Base-by-base conservation (phyloP, 2,113 vertebrate genomes). In the Colistium nudipinnis region DNA sequence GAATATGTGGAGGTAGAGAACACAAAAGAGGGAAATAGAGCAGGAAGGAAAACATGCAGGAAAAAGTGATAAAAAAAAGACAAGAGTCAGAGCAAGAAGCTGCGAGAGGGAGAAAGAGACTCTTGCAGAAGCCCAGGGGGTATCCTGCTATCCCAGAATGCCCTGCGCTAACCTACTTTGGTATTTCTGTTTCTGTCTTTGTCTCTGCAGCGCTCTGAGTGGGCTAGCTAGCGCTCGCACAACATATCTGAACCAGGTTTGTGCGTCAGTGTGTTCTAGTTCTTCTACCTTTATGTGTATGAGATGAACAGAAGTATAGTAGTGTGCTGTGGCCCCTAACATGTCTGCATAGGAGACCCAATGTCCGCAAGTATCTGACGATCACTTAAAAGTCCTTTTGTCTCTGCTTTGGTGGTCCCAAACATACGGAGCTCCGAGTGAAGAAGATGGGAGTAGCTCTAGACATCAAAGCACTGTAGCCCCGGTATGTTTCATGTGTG, bases 101-200 rank as follows among this genome's bases (percentile, higher is more conserved):
- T 59, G 68, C 4, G 33, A 77, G 73, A 81, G 51, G 48, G 52
- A 53, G 51, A 31, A n/a, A 33, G 47, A 47, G 82, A 77, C 73
- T 90, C 83, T 85, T 75, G 81, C 69, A 87, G 79, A 87, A 74
- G 87, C 89, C 91, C 89, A 91, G 79, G 88, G 91, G 90, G 88
- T 91, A 88, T 89, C 91, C 86, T 88, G 84, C 70, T 59, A 87
- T 92, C 90, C 91, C 90, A 93, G 82, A 90, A 90, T 93, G 86
- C 91, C 79, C 88, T 87, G 86, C 90, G 86, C 81, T 92, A 92
- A 88, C 92, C 91, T 93, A 92, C 89, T 93, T 92, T 91, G 85
- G 84, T 92, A 91, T 92, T 93, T 92, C 85, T 87, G 85, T 89
- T 86, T 89, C 89, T 87, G 76, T 70, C 84, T 88, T 89, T 90